Evolutionary conservation across 1,140 invertebrate species (phyloP), one percentile per base, ranked within the genome.

Genomic region (Octopus sinensis): DNA sequence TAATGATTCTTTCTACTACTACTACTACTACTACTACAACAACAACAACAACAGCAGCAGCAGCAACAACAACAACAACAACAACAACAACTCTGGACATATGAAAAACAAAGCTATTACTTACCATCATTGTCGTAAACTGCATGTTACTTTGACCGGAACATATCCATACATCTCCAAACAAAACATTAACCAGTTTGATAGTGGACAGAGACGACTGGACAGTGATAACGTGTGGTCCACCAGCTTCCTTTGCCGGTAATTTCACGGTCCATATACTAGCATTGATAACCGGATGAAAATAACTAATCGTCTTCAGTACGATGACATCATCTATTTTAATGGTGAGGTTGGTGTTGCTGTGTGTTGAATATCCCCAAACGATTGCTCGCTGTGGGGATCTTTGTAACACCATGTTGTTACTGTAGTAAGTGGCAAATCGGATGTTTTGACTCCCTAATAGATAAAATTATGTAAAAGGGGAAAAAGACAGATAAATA

Each of bases 141-240:
- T 87, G 82, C 89, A 90, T 90, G 78, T 90, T 90, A 62, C 88
- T 89, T 76, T 90, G 88, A 52, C 89, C 89, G 10, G 86, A 87
- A 80, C 89, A 90, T 2, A 90, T 53, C 88, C 88, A 89, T 4
- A 90, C 88, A 83, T 90, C 89, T 5, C 89, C 89, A 86, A 90
- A 90, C 54, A 88, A 75, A 13, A 90, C 88, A 82, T 88, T 84
- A 12, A 75, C 78, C 6, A 90, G 68, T 4, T 53, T 79, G 23
- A 89, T 80, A 4, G 78, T 80, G 4, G 82, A 83, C 17, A 84
- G 79, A n/a, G 68, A 82, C 3, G 86, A 84, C 12, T 53, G 71
- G 30, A 83, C 84, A 2, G 62, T 83, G 30, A 88, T 83, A 10
- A 23, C 78, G 79, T 82, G 84, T 0, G 87, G 84, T 0, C 83